Base-by-base conservation (phyloP, 2,797 vertebrate genomes). In the Syngnathus rostellatus region DNA sequence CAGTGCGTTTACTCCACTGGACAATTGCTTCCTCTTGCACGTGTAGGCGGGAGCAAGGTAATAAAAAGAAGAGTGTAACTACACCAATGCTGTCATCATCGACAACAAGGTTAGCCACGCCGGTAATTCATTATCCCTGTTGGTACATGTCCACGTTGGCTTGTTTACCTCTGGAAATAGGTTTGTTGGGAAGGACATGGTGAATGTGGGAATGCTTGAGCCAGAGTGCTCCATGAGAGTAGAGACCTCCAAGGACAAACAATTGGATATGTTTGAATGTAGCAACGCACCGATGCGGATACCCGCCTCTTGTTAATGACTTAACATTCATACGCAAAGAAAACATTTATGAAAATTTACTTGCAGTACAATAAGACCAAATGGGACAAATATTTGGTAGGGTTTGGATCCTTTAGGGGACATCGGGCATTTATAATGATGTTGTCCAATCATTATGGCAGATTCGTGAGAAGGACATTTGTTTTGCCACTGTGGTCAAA, bases 71-170 rank as follows among this genome's bases (percentile, higher is more conserved):
- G 1, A 59, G 25, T 57, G 25, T 37, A 57, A 57, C 57, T 39
- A 59, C 8, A 60, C 58, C 1, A 40, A 60, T 5, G 58, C 58
- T n/a, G 31, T 59, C 57, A 59, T 39, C 17, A 16, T 19, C 4
- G 37, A 38, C 37, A 38, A 59, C 54, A 37, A 37, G 57, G 57
- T 39, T 59, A 39, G 31, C 8, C 16, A n/a, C 5, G 37, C 8
- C 37, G 19, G 37, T 59, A 39, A 59, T 59, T 59, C 37, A 59
- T 59, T 39, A 59, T 39, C 57, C 57, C 8, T 59, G 57, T 38
- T 39, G 57, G 16, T 10, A 38, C 55, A 38, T 38, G 25, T 58
- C 55, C 55, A 58, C 12, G 16, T 58, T 38, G 31, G 57, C 37
- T 59, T 59, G 57, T 59, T 59, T 59, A 19, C 37, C 57, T 58